phyloP scores from a whole-genome alignment of 2,888 invertebrate genomes.

The Himalopsyche tibetana region DNA sequence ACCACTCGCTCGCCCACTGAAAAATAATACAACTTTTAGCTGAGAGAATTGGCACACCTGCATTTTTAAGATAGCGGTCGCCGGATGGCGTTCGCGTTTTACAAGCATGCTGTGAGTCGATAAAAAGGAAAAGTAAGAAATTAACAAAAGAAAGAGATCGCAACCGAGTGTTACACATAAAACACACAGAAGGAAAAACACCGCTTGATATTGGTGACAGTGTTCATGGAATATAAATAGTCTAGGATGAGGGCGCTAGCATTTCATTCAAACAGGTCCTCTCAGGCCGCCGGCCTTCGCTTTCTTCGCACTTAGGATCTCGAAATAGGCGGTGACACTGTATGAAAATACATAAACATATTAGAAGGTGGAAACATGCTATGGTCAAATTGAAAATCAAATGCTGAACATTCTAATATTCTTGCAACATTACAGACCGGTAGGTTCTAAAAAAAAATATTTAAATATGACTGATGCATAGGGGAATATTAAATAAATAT shows the following conservation, averaged over 20 bases:
- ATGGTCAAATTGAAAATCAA: slow-evolving; percentile 22
- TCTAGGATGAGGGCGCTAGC: slow-evolving; percentile 61
- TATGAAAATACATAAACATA: slow-evolving; percentile 60
- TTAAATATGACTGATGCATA: background rate
- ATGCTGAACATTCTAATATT: background rate
- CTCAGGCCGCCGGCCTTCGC: slow-evolving; percentile 59
- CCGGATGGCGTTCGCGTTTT: background rate
- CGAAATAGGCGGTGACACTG: slow-evolving; percentile 62
- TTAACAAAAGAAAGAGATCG: slow-evolving; percentile 61
- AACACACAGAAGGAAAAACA: slow-evolving; percentile 52
- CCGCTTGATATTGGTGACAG: slow-evolving; percentile 45
- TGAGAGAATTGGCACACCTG: slow-evolving; percentile 48
- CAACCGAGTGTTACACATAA: slow-evolving; percentile 63
- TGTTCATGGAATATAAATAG: slow-evolving; percentile 63
- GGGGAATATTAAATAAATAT: background rate
- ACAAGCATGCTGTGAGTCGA: slow-evolving; percentile 60
- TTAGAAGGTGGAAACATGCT: slow-evolving; percentile 62
- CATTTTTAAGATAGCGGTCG: slow-evolving; percentile 37
- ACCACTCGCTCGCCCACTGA: slow-evolving; percentile 85
- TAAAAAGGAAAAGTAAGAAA: slow-evolving; percentile 47
- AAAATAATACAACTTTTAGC: slow-evolving; percentile 69
- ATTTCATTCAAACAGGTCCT: slow-evolving; percentile 59
- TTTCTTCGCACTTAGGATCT: slow-evolving; percentile 57
- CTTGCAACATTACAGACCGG: background rate
- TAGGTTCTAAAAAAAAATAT: background rate